phyloP scores from a whole-genome alignment of 2,113 vertebrate genomes.

The Cryptomyrus ogoouensis region DNA sequence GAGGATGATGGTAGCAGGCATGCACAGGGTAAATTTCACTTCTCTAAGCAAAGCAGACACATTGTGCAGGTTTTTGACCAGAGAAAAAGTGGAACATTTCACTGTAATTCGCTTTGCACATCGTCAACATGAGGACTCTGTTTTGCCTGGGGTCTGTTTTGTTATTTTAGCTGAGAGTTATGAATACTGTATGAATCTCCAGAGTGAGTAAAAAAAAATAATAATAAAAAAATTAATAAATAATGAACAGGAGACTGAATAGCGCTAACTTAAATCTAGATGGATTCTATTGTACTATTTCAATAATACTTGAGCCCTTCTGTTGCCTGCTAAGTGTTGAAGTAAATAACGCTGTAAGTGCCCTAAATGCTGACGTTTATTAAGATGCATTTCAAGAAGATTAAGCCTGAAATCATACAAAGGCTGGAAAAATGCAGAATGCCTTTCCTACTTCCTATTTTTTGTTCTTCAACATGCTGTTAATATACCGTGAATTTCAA shows the following conservation, averaged over 20 bases:
- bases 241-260: conserved; percentile 46
- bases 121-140: conserved; percentile 63
- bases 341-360: conserved; percentile 42
- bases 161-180: conserved; percentile 70
- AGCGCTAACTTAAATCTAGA: conserved; percentile 56
- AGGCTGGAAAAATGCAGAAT: conserved; percentile 10
- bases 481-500: not conserved
- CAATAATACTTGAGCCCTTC: conserved; percentile 48
- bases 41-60: conserved; percentile 60
- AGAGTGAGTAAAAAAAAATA: conserved; percentile 25
- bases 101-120: conserved; percentile 58
- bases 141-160: conserved; percentile 72
- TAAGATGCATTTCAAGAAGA: conserved; percentile 44
- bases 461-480: not conserved
- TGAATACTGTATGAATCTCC: conserved; percentile 65
- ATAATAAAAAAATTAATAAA: not conserved
- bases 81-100: conserved; percentile 67
- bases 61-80: conserved; percentile 67
- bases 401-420: conserved; percentile 37
- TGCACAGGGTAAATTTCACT: conserved; percentile 52
- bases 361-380: conserved; percentile 38
- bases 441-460: not conserved
- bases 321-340: conserved; percentile 15
- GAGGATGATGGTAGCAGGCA: not conserved
- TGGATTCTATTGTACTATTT: conserved; percentile 49